Evolutionary conservation across 2,888 invertebrate species (phyloP).

Genomic region (Halictus quadricinctus): DNA sequence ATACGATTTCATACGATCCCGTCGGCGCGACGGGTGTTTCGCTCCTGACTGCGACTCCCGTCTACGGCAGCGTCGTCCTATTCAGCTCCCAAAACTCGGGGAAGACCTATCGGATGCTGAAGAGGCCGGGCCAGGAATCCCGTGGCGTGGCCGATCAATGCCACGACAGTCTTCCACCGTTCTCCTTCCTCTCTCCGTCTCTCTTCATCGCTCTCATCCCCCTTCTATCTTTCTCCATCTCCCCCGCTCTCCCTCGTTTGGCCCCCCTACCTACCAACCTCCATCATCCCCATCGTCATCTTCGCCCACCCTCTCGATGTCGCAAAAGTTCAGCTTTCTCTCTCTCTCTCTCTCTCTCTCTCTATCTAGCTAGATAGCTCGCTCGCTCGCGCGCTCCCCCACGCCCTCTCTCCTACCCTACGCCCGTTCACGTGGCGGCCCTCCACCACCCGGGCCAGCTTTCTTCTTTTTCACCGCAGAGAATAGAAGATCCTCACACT

Average conservation of each 20-base stretch:
- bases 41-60: background rate
- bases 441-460: background rate
- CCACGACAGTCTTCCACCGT: conserved; percentile 54
- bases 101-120: conserved; percentile 52
- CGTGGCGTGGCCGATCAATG: conserved; percentile 68
- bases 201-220: background rate
- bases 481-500: conserved; percentile 12
- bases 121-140: conserved; percentile 56
- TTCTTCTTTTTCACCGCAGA: conserved; percentile 20
- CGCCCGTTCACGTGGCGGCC: conserved; percentile 14
- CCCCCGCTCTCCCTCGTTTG: background rate
- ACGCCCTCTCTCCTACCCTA: conserved; percentile 1
- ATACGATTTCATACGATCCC: background rate
- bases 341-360: conserved; percentile 22
- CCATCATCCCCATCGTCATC: conserved; percentile 38
- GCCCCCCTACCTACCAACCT: background rate
- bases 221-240: background rate
- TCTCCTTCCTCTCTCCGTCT: background rate
- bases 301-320: conserved; percentile 44
- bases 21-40: background rate
- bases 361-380: conserved; percentile 40
- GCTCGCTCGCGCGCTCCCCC: conserved; percentile 15
- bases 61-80: background rate
- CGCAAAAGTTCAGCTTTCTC: conserved; percentile 48
- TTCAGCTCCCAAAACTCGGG: conserved; percentile 47